Conservation (phyloP, 2,113 vertebrate species). For the Phocoena sinus region DNA sequence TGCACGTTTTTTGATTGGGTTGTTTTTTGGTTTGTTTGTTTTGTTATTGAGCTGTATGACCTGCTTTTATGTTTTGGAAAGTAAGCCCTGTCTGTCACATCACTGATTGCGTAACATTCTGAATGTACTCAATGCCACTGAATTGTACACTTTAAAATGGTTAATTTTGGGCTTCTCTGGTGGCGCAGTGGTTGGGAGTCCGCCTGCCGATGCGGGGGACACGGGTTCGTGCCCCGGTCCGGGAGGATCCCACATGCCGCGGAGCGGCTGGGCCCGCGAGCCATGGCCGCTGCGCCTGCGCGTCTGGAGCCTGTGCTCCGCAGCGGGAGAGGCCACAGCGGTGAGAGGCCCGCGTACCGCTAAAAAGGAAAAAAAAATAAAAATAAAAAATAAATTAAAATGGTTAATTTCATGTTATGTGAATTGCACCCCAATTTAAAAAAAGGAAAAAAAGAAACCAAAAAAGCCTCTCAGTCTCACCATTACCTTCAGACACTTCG, state of each 20-base stretch:
- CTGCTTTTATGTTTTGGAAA: background rate
- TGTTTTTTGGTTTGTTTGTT: background rate
- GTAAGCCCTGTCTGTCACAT: background rate
- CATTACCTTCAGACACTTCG: background rate
- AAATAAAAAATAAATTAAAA: too few species aligned
- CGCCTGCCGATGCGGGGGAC: too few species aligned
- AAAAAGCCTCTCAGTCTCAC: background rate
- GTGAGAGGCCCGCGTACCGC: too few species aligned
- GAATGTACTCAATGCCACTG: background rate
- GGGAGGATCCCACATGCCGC: too few species aligned
- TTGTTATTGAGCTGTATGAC: background rate
- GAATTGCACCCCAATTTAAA: background rate
- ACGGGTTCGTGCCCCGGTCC: too few species aligned
- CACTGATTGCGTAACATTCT: background rate
- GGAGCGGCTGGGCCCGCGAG: too few species aligned
- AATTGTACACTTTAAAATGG: background rate
- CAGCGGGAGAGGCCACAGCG: too few species aligned
- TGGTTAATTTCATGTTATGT: background rate
- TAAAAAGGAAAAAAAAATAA: too few species aligned
- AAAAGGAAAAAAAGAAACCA: background rate
- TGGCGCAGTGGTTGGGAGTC: too few species aligned
- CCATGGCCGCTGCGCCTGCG: too few species aligned
- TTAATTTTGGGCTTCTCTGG: too few species aligned
- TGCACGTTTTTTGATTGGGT: background rate
- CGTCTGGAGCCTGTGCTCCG: too few species aligned